These are phyloP conservation scores for Echeneis naucrates DNA, from an alignment of 2,797 vertebrate species.

Conservation along the genomic window DNA sequence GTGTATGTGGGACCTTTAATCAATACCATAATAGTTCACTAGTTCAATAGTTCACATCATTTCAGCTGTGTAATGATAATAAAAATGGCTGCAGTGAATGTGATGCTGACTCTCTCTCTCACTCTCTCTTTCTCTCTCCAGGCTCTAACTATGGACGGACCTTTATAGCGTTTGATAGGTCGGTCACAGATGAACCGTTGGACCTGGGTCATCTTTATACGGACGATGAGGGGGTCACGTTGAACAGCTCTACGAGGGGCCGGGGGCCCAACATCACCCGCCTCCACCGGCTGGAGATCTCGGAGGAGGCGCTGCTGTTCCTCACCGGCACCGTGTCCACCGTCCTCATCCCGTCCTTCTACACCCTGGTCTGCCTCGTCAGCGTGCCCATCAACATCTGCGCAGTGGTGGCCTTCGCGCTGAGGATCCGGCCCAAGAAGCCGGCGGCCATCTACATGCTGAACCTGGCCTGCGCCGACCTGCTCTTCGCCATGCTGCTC, in stretches of 20 bases:
- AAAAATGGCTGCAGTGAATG: too few relatives aligned
- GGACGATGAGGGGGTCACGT: fast-evolving
- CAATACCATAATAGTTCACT: too few relatives aligned
- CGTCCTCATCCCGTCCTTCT: conserved; percentile 88
- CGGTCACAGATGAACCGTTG: conserved; percentile 36
- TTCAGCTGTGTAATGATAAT: too few relatives aligned
- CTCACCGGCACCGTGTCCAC: conserved; percentile 86
- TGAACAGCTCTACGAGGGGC: fast-evolving
- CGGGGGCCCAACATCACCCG: fast-evolving
- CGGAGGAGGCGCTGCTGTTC: conserved; percentile 73
- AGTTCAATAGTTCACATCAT: too few relatives aligned
- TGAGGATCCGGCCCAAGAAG: conserved; percentile 86
- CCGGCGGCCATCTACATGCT: conserved; percentile 91
- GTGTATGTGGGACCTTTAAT: too few relatives aligned
- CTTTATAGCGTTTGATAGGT: fast-evolving
- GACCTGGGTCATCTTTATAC: fast-evolving
- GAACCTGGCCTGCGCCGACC: conserved; percentile 89
- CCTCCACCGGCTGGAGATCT: conserved; percentile 19
- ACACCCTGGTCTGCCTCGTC: conserved; percentile 85
- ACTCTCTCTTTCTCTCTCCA: conserved; percentile 17
- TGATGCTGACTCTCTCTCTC: background rate
- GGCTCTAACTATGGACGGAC: background rate
- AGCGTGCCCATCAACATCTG: conserved; percentile 89
- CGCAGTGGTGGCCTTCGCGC: conserved; percentile 84
- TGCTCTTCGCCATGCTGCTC: conserved; percentile 88